Evolutionary conservation across 2,797 vertebrate genomes (phyloP).

Genomic region (Tauraco hartlaubi): DNA sequence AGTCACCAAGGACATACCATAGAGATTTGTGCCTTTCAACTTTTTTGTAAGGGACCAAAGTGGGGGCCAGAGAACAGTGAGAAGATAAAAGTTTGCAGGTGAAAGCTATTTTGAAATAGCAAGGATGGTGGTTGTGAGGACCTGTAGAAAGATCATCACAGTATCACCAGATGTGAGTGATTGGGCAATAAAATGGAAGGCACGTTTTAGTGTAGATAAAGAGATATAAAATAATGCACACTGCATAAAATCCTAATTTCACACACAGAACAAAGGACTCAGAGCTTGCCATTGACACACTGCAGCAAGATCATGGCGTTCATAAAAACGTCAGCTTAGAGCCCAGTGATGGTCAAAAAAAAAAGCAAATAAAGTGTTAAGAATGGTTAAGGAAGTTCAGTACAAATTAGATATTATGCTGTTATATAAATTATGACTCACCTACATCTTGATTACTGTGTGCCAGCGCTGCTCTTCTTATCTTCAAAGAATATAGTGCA

Average conservation of each 20-base stretch:
- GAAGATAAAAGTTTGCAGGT: background rate
- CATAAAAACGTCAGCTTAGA: background rate
- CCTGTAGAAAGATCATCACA: background rate
- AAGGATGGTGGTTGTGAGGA: background rate
- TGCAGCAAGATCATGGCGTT: fast-evolving
- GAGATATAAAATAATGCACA: background rate
- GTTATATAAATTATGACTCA: background rate
- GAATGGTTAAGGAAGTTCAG: background rate
- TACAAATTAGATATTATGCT: background rate
- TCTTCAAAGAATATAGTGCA: background rate
- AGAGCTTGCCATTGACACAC: background rate
- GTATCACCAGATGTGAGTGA: background rate
- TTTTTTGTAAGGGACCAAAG: background rate
- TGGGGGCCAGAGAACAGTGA: background rate
- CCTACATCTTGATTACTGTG: background rate
- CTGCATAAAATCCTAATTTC: background rate
- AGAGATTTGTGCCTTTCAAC: background rate
- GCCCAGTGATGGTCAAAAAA: background rate
- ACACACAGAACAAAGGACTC: background rate
- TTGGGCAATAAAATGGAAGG: background rate
- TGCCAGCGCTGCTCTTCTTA: background rate
- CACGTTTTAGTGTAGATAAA: background rate
- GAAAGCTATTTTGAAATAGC: background rate
- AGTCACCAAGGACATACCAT: background rate
- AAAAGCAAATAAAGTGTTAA: background rate